Conservation (phyloP, 30 jellyfish, hydroid and myxozoan genomes). For the Aurelia coerulea region DNA sequence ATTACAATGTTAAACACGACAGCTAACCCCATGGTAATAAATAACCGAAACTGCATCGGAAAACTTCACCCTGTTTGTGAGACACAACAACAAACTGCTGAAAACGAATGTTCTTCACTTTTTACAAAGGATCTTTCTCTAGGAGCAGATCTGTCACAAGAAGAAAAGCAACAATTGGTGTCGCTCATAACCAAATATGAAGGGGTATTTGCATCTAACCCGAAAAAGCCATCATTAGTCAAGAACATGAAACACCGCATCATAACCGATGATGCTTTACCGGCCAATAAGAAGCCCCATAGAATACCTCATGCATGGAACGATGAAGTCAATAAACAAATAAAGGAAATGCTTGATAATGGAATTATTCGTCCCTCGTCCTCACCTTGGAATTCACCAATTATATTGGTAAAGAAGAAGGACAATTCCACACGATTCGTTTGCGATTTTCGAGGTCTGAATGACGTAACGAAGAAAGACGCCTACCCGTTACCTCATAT, state of each 20-base stretch:
- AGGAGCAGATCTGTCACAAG: background rate
- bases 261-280: slow-evolving; percentile 30
- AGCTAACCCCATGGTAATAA: background rate
- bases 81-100: too few species aligned
- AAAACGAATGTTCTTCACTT: too few species aligned
- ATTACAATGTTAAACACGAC: background rate
- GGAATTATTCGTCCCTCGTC: slow-evolving; percentile 9
- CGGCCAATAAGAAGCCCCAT: slow-evolving; percentile 5
- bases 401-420: slow-evolving; percentile 30
- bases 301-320: slow-evolving; percentile 44
- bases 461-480: slow-evolving; percentile 31
- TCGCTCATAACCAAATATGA: slow-evolving; percentile 11
- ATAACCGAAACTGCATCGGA: background rate
- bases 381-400: slow-evolving; percentile 48
- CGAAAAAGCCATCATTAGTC: background rate
- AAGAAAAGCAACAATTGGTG: slow-evolving; percentile 9
- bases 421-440: slow-evolving; percentile 8
- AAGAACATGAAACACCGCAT: slow-evolving; percentile 25
- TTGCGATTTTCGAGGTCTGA: background rate
- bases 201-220: slow-evolving; percentile 44
- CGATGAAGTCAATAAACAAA: slow-evolving; percentile 7
- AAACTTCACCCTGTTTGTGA: too few species aligned
- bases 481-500: slow-evolving; percentile 43
- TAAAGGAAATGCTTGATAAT: too few species aligned
- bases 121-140: background rate